These are phyloP conservation scores for Heliconius ismenius DNA, from an alignment of 2,888 invertebrate species.

Conservation along the genomic window DNA sequence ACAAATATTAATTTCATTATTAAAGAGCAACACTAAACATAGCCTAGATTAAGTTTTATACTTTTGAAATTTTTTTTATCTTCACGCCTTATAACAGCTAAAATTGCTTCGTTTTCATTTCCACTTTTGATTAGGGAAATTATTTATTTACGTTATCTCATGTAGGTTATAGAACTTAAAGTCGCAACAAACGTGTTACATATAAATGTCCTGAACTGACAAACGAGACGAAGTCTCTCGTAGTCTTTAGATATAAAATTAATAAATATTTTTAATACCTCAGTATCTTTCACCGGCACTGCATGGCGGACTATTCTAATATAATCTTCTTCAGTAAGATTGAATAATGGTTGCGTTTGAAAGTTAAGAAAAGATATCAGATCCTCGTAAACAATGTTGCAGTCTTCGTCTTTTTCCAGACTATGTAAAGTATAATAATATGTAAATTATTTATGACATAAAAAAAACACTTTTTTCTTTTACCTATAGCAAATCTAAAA, in stretches of 20 bases:
- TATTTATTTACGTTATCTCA: neutral
- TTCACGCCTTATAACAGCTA: neutral
- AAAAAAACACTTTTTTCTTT: neutral
- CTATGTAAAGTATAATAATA: conserved; percentile 57
- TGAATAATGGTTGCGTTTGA: conserved; percentile 73
- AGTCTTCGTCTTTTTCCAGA: conserved; percentile 84
- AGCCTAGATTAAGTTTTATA: too few species aligned
- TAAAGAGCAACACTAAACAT: neutral
- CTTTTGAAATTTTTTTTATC: neutral
- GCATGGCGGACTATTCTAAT: conserved; percentile 70
- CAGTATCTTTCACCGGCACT: conserved; percentile 69
- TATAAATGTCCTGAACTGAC: neutral
- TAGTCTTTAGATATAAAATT: neutral
- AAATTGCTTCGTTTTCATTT: neutral
- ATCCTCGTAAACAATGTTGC: conserved; percentile 85
- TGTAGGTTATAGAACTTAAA: too few species aligned
- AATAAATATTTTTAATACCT: conserved; percentile 52
- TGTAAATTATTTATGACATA: neutral
- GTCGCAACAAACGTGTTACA: too few species aligned
- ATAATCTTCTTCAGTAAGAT: conserved; percentile 64
- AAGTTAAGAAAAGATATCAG: conserved; percentile 87
- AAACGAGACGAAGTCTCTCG: neutral
- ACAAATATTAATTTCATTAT: neutral
- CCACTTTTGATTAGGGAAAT: neutral
- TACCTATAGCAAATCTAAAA: neutral